A percentile compares a stretch with the other conserved stretches of the same genome.
phyloP scores from a whole-genome alignment of 2,113 vertebrate species.

The Aythya baeri region DNA sequence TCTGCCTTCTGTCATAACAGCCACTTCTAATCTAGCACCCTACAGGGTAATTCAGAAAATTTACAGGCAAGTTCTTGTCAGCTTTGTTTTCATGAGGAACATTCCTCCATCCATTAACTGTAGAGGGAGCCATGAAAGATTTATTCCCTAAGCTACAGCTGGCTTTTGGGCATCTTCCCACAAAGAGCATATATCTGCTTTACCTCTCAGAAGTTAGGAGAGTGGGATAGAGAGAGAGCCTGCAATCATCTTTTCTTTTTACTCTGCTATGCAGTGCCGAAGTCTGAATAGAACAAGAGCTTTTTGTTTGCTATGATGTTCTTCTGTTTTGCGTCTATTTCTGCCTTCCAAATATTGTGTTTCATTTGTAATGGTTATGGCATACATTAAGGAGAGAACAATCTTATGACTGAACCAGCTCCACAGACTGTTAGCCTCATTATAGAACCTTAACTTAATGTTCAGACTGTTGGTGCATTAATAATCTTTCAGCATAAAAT shows the following conservation, averaged over 20 bases:
- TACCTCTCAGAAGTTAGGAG: not conserved
- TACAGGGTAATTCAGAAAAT: not conserved
- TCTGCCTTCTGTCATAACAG: not conserved
- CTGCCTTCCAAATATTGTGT: conserved; percentile 2
- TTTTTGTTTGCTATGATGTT: not conserved
- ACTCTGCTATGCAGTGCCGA: not conserved
- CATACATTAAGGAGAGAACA: not conserved
- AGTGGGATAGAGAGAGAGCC: not conserved
- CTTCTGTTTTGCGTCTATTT: conserved; percentile 16
- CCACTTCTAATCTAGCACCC: not conserved
- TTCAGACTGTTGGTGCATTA: conserved; percentile 12
- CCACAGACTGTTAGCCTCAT: conserved; percentile 8
- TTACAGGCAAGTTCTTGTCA: not conserved
- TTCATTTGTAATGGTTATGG: conserved; percentile 51
- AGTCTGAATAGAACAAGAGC: not conserved
- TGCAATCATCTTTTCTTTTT: not conserved
- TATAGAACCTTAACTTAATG: conserved; percentile 52
- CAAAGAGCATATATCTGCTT: not conserved
- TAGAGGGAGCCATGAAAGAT: not conserved
- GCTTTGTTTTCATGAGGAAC: not conserved
- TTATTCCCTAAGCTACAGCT: not conserved
- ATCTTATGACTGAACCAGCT: conserved; percentile 38
- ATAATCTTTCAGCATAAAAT: conserved; percentile 12
- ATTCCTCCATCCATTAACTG: not conserved
- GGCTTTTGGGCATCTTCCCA: not conserved